Conservation (phyloP, 2,113 vertebrate species). For the Pongo abelii region DNA sequence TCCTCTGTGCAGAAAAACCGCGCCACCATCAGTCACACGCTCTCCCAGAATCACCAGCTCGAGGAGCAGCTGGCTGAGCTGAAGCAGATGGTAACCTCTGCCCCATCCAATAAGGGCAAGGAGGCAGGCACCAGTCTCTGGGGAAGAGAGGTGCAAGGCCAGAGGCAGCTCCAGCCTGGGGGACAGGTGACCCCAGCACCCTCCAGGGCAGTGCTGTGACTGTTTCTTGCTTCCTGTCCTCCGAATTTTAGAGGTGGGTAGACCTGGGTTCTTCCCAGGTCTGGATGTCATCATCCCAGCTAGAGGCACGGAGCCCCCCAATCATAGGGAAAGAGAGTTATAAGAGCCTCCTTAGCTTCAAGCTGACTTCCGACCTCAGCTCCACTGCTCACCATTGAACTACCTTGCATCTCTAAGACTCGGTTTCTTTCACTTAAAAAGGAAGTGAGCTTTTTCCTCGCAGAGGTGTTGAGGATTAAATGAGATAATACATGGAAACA, state of each 20-base stretch:
- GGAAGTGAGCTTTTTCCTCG: neutral
- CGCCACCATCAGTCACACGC: slow-evolving; percentile 93
- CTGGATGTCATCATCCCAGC: neutral
- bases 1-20: slow-evolving; percentile 95
- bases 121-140: too few relatives aligned
- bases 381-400: neutral
- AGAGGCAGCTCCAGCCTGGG: neutral
- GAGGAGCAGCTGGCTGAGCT: slow-evolving; percentile 91
- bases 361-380: neutral
- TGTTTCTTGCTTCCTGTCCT: neutral
- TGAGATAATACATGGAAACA: neutral
- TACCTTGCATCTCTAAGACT: too few relatives aligned
- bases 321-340: neutral
- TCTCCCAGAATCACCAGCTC: slow-evolving; percentile 94
- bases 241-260: slow-evolving; percentile 13
- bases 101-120: neutral
- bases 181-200: neutral
- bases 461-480: neutral
- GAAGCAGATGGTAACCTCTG: slow-evolving; percentile 88
- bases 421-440: neutral
- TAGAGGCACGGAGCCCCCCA: neutral
- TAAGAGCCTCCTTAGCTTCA: neutral
- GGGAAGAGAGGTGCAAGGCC: neutral
- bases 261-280: neutral
- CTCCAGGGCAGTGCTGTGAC: neutral